Conservation (phyloP, 2,797 vertebrate genomes). For the Allobates femoralis region DNA sequence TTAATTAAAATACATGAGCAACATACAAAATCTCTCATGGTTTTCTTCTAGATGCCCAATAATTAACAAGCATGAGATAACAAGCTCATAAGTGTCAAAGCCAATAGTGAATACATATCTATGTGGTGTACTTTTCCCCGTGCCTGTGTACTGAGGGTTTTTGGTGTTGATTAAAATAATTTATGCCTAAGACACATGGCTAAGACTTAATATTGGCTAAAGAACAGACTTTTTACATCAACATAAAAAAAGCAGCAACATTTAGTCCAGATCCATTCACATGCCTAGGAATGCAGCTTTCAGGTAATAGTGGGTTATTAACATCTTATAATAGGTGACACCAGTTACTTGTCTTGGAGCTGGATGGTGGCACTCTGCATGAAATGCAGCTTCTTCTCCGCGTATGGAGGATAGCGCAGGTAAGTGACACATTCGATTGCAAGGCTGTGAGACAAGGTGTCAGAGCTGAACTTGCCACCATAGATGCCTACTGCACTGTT, state of each 20-base stretch:
- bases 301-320: too few species aligned
- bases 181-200: not conserved
- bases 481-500: conserved; percentile 77
- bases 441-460: conserved; percentile 81
- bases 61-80: too few species aligned
- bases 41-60: conserved; percentile 4
- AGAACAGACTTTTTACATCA: not conserved
- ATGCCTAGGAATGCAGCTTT: conserved; percentile 27
- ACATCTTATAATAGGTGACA: conserved; percentile 75
- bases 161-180: not conserved
- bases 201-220: not conserved
- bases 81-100: not conserved
- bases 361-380: conserved; percentile 78
- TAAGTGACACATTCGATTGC: conserved; percentile 78
- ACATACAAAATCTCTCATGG: not conserved
- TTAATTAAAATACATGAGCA: conserved; percentile 4
- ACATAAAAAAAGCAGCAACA: not conserved
- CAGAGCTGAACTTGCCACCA: conserved; percentile 78
- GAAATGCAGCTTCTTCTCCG: conserved; percentile 77
- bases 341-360: conserved; percentile 79
- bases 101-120: not conserved
- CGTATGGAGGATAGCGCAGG: conserved; percentile 80
- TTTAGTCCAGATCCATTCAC: conserved; percentile 16
- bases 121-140: not conserved
- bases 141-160: not conserved